These are phyloP conservation scores for Bombus cullumanus DNA, from an alignment of 1,140 invertebrate species.

Conservation along the genomic window DNA sequence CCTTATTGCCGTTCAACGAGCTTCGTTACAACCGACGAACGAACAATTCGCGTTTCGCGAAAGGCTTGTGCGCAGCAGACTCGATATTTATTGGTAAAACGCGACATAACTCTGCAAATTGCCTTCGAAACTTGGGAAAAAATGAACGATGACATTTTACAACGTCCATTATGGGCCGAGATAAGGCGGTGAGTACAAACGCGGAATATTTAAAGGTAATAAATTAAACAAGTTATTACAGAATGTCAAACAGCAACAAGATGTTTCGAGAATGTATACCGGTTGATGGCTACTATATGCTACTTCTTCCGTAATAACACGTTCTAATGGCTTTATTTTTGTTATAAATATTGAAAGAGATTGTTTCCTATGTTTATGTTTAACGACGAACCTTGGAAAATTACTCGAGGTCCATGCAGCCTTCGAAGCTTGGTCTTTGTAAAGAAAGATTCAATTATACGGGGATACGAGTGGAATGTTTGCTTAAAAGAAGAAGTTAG, in stretches of 20 bases:
- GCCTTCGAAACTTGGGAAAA: not conserved
- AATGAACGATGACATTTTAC: not conserved
- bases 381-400: not conserved
- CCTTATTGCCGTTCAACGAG: conserved; percentile 13
- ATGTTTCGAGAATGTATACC: not conserved
- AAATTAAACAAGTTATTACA: conserved; percentile 14
- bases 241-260: not conserved
- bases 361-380: not conserved
- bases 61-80: not conserved
- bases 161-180: not conserved
- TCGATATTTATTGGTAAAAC: conserved; percentile 3
- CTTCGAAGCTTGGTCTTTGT: not conserved
- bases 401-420: not conserved
- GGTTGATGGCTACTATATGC: not conserved
- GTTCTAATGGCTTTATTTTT: not conserved
- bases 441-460: not conserved
- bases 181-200: not conserved
- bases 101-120: conserved; percentile 1
- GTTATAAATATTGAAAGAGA: not conserved
- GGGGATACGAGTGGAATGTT: conserved; percentile 39
- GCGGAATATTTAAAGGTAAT: not conserved
- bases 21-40: not conserved
- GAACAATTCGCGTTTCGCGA: not conserved
- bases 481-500: conserved; percentile 23
- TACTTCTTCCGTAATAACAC: not conserved